Percentiles rank a stretch among this genome's conserved stretches.
Evolutionary conservation across 1,140 invertebrate genomes (phyloP).

Genomic region (Euwallacea similis): DNA sequence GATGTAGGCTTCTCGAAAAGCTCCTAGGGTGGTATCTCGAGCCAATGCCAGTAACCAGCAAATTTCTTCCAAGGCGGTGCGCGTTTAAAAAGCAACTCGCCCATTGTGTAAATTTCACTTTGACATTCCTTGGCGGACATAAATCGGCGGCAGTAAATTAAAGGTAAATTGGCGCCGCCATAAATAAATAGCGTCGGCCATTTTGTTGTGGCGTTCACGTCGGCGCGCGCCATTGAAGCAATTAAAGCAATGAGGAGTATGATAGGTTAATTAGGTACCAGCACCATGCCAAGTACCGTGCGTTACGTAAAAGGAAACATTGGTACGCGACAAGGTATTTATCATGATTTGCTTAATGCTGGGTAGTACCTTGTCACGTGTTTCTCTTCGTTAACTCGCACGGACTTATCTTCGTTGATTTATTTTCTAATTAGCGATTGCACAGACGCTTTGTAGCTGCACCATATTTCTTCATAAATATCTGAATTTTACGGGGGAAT

Average conservation of each 20-base stretch:
- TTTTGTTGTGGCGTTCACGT: slow-evolving; percentile 30
- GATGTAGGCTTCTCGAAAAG: no score
- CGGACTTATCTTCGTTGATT: neutral
- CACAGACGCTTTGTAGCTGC: no score
- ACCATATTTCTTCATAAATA: no score
- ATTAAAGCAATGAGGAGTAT: slow-evolving; percentile 36
- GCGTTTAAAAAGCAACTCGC: neutral
- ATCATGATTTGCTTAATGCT: slow-evolving; percentile 19
- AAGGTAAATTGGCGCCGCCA: slow-evolving; percentile 29
- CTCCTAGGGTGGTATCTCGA: no score
- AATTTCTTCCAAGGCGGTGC: no score
- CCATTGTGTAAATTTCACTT: slow-evolving; percentile 4
- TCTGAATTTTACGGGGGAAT: no score
- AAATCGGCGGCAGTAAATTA: slow-evolving; percentile 12
- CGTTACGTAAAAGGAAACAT: slow-evolving; percentile 30
- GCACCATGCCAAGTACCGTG: slow-evolving; percentile 28
- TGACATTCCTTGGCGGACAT: neutral
- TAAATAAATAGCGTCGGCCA: slow-evolving; percentile 20
- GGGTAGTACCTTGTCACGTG: neutral
- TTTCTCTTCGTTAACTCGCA: neutral
- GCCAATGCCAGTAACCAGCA: no score
- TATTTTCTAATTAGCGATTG: neutral
- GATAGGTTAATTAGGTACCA: slow-evolving; percentile 38
- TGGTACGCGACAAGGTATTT: slow-evolving; percentile 26
- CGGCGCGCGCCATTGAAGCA: slow-evolving; percentile 28